Conservation (phyloP, 2,113 vertebrate genomes). For the Lampris megalopsis region DNA sequence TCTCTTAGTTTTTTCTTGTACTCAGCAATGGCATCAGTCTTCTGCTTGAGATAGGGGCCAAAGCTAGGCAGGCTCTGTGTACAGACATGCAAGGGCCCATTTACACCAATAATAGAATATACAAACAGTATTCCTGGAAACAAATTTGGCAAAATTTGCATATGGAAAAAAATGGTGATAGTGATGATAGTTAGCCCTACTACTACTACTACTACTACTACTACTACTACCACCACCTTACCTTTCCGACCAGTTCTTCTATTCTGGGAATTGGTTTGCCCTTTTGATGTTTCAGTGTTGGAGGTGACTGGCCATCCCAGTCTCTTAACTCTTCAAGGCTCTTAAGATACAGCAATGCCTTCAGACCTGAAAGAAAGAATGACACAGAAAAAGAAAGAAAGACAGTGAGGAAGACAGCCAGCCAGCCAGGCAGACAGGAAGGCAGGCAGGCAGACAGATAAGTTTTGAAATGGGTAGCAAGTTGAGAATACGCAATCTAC, state of each 20-base stretch:
- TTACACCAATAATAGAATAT: conserved; percentile 31
- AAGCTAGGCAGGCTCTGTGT: conserved; percentile 89
- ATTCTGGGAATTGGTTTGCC: conserved; percentile 88
- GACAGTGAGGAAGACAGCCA: no score
- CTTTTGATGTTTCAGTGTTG: conserved; percentile 87
- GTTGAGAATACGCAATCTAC: no score
- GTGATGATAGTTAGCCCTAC: not conserved
- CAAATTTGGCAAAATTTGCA: conserved; percentile 1
- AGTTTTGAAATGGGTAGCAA: no score
- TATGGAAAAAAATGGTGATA: not conserved
- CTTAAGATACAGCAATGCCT: conserved; percentile 89
- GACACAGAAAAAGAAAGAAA: no score
- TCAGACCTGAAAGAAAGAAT: conserved; percentile 79
- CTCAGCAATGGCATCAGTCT: conserved; percentile 84
- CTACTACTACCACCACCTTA: conserved; percentile 58
- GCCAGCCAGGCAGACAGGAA: no score
- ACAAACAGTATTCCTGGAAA: not conserved
- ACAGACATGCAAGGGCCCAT: conserved; percentile 32
- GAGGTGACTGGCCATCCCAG: conserved; percentile 93
- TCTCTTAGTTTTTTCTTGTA: conserved; percentile 82
- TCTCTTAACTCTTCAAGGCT: conserved; percentile 87
- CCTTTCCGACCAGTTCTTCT: conserved; percentile 87
- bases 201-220: not conserved
- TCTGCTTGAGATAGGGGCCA: conserved; percentile 88
- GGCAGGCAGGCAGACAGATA: no score